These are phyloP conservation scores for Aporophyla lueneburgensis DNA, from an alignment of 2,888 invertebrate species.

Conservation along the genomic window DNA sequence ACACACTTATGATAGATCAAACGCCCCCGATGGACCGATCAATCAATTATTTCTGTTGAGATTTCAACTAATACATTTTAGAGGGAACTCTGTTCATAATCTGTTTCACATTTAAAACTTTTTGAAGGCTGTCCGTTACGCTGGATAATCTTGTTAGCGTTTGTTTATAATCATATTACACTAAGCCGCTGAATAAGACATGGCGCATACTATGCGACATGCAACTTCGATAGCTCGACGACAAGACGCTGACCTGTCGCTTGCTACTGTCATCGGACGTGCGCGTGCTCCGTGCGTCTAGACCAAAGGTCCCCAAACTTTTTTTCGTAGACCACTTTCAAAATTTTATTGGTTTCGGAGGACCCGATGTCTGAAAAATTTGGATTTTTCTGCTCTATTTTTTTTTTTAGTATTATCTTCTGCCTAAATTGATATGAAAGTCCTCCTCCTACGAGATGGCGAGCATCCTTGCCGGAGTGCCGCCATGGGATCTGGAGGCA, in stretches of 20 bases:
- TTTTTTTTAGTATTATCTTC: too few relatives aligned
- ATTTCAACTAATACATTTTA: constrained; percentile 17
- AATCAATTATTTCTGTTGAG: constrained; percentile 28
- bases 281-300: background rate
- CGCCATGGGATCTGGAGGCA: too few relatives aligned
- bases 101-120: background rate
- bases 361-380: too few relatives aligned
- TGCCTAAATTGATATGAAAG: too few relatives aligned
- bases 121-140: background rate
- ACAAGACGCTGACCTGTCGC: background rate
- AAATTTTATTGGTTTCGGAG: too few relatives aligned
- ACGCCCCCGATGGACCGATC: constrained; percentile 22
- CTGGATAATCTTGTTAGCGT: background rate
- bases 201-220: background rate
- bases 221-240: background rate
- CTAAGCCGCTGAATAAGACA: background rate
- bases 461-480: too few relatives aligned
- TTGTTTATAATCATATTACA: background rate
- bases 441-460: too few relatives aligned
- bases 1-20: constrained; percentile 29
- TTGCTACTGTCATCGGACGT: too few relatives aligned
- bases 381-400: too few relatives aligned
- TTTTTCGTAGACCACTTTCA: too few relatives aligned
- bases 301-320: background rate
- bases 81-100: background rate